A percentile compares a stretch with the other conserved stretches of the same genome.
Conservation (phyloP, 2,113 vertebrate species). For the Macrotus californicus region DNA sequence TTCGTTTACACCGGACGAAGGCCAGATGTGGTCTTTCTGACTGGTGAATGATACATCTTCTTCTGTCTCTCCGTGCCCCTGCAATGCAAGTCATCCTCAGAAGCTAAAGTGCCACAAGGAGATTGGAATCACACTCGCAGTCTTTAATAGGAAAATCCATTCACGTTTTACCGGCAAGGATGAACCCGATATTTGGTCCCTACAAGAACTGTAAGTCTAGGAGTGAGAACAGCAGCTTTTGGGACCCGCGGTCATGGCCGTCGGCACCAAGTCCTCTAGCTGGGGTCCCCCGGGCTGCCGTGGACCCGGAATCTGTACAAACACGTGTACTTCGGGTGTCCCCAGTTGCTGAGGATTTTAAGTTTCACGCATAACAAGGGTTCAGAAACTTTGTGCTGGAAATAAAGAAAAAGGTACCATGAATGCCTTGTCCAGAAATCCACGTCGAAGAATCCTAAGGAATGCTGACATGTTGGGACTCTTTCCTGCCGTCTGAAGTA, state of each 20-base stretch:
- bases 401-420: conserved; percentile 27
- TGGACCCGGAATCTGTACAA: conserved; percentile 91
- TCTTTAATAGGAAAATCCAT: conserved; percentile 54
- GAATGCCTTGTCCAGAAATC: background rate
- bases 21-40: no score
- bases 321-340: conserved; percentile 86
- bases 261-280: background rate
- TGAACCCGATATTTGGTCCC: background rate
- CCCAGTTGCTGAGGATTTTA: conserved; percentile 87
- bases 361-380: conserved; percentile 75
- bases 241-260: background rate
- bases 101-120: background rate
- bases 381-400: conserved; percentile 61
- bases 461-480: background rate
- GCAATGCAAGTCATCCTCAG: background rate
- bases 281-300: conserved; percentile 63
- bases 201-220: background rate
- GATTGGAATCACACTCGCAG: background rate
- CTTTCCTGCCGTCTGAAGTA: background rate
- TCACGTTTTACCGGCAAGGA: background rate
- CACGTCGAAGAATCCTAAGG: background rate
- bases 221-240: background rate
- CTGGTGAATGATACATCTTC: background rate
- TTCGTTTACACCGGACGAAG: no score
- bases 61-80: background rate